Conservation (phyloP, 1,140 invertebrate genomes). For the Diorhabda elongata region DNA sequence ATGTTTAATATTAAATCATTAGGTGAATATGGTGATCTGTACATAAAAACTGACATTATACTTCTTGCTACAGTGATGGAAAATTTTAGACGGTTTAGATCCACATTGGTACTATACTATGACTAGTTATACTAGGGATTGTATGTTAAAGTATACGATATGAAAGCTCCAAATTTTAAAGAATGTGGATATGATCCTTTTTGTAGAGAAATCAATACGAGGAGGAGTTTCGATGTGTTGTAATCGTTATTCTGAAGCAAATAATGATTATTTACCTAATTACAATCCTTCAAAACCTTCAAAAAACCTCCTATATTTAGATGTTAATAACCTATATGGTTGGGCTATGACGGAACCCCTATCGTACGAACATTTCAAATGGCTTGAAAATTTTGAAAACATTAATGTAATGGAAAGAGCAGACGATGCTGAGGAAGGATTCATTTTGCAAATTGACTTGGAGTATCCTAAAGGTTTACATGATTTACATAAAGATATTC, state of each 20-base stretch:
- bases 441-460: constrained; percentile 52
- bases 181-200: constrained; percentile 44
- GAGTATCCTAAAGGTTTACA: constrained; percentile 48
- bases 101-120: constrained; percentile 37
- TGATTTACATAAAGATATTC: constrained; percentile 52
- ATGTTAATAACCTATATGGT: constrained; percentile 13
- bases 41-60: constrained; percentile 48
- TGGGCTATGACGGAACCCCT: too few species aligned
- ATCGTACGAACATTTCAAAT: not conserved
- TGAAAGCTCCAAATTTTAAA: constrained; percentile 40
- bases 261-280: constrained; percentile 45
- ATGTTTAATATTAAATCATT: constrained; percentile 26
- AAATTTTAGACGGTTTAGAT: constrained; percentile 35
- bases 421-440: constrained; percentile 53
- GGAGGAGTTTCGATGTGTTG: constrained; percentile 43
- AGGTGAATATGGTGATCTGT: constrained; percentile 46
- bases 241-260: constrained; percentile 41
- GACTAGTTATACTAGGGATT: constrained; percentile 43
- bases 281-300: constrained; percentile 46
- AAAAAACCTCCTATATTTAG: constrained; percentile 44
- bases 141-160: constrained; percentile 34
- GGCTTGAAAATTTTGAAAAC: constrained; percentile 21
- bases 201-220: constrained; percentile 43
- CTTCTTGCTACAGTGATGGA: constrained; percentile 46
- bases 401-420: constrained; percentile 55